phyloP scores from a whole-genome alignment of 2,888 invertebrate species.

The Eupithecia dodoneata region DNA sequence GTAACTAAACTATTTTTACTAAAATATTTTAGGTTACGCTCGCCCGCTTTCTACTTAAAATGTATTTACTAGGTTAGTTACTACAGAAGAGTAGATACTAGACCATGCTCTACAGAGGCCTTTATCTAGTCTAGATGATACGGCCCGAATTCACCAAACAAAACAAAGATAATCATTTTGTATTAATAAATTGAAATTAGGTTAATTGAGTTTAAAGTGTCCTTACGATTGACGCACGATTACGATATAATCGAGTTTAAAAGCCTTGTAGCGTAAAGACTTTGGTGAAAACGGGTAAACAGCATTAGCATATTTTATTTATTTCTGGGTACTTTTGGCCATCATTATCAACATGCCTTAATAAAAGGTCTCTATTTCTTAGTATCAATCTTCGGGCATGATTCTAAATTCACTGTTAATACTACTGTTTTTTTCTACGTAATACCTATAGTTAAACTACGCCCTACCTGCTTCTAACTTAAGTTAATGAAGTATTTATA shows the following conservation, averaged over 20 bases:
- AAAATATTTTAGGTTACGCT: slow-evolving; percentile 57
- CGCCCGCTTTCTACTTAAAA: slow-evolving; percentile 62
- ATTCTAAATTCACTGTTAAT: background rate
- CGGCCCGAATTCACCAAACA: slow-evolving; percentile 2
- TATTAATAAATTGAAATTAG: too few species aligned
- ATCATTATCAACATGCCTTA: background rate
- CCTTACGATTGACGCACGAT: background rate
- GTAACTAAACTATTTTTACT: slow-evolving; percentile 36
- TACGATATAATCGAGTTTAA: background rate
- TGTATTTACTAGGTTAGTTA: slow-evolving; percentile 37
- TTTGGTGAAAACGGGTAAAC: slow-evolving; percentile 6
- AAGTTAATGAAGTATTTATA: slow-evolving; percentile 28
- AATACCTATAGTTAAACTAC: background rate
- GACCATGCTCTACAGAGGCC: slow-evolving; percentile 61
- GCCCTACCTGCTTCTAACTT: background rate
- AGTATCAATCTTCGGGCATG: slow-evolving; percentile 1
- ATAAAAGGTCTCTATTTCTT: background rate
- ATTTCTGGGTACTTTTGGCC: background rate
- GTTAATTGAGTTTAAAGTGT: background rate
- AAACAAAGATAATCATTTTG: background rate
- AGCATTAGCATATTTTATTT: background rate
- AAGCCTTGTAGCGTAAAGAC: background rate
- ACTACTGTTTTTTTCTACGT: background rate
- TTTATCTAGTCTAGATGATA: slow-evolving; percentile 10
- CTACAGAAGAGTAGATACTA: slow-evolving; percentile 52